A percentile compares a stretch with the other conserved stretches of the same genome.
Conservation (phyloP, 2,113 vertebrate species). For the Bubalus kerabau region DNA sequence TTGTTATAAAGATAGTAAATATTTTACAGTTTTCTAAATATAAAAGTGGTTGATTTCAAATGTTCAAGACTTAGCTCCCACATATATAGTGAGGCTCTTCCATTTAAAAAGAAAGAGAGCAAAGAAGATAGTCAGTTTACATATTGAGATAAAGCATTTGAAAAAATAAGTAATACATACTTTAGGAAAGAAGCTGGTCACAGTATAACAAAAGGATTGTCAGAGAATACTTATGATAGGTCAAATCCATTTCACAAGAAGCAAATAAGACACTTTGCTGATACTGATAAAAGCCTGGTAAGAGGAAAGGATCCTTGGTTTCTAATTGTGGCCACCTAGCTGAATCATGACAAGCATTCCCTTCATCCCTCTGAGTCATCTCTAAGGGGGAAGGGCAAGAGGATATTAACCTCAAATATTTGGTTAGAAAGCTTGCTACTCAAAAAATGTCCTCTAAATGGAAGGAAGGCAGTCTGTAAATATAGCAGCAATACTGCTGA, state of each 20-base stretch:
- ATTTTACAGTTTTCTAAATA: neutral
- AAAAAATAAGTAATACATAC: neutral
- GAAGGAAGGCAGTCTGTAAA: neutral
- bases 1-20: neutral
- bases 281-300: neutral
- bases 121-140: neutral
- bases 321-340: neutral
- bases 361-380: neutral
- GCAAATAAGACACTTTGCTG: neutral
- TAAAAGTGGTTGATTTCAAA: neutral
- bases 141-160: neutral
- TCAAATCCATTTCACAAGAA: neutral
- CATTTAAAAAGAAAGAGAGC: neutral
- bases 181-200: neutral
- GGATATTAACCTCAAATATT: neutral
- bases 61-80: neutral
- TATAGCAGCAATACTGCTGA: neutral
- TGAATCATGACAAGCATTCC: neutral
- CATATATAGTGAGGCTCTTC: neutral
- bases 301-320: neutral
- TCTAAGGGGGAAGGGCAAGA: neutral
- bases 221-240: neutral
- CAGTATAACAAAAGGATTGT: neutral
- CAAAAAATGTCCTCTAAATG: neutral
- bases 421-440: neutral